Evolutionary conservation across 1,140 invertebrate species (phyloP).

Genomic region (Caenorhabditis remanei): DNA sequence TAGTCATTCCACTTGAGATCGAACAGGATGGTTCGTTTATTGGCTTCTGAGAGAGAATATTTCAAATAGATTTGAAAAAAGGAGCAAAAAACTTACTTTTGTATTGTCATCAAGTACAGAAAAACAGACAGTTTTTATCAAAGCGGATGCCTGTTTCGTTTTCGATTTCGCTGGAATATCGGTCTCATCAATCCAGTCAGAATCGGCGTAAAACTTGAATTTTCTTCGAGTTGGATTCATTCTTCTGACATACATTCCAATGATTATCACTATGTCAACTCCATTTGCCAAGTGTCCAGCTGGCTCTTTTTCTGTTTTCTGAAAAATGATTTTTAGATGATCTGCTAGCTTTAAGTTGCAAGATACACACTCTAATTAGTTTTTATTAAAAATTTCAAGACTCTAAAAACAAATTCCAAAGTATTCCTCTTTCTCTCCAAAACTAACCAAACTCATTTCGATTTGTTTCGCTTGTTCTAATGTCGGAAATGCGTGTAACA

Average conservation of each 20-base stretch:
- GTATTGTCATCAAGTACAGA: conserved; percentile 57
- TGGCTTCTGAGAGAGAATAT: conserved; percentile 17
- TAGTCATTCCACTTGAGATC: conserved; percentile 23
- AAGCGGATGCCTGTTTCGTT: conserved; percentile 12
- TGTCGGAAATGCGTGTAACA: conserved; percentile 51
- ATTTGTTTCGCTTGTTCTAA: conserved; percentile 52
- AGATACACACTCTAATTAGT: background rate
- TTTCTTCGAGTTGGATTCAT: background rate
- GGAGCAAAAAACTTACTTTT: conserved; percentile 3
- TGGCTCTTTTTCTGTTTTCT: conserved; percentile 51
- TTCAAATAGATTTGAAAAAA: no score
- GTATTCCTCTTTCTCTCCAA: no score
- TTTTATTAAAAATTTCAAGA: no score
- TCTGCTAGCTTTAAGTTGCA: no score
- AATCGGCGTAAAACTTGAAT: conserved; percentile 61
- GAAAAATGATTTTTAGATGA: conserved; percentile 35
- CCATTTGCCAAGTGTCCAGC: conserved; percentile 13
- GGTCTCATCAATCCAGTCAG: conserved; percentile 58
- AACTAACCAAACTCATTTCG: conserved; percentile 41
- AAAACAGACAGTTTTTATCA: conserved; percentile 57
- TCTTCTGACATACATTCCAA: conserved; percentile 56
- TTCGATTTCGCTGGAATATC: conserved; percentile 42
- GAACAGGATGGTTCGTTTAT: conserved; percentile 58
- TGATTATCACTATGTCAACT: conserved; percentile 32
- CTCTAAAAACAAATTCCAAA: no score